A percentile compares a stretch with the other conserved stretches of the same genome.
Conservation (phyloP, 2,113 vertebrate genomes). For the Alaudala cheleensis region DNA sequence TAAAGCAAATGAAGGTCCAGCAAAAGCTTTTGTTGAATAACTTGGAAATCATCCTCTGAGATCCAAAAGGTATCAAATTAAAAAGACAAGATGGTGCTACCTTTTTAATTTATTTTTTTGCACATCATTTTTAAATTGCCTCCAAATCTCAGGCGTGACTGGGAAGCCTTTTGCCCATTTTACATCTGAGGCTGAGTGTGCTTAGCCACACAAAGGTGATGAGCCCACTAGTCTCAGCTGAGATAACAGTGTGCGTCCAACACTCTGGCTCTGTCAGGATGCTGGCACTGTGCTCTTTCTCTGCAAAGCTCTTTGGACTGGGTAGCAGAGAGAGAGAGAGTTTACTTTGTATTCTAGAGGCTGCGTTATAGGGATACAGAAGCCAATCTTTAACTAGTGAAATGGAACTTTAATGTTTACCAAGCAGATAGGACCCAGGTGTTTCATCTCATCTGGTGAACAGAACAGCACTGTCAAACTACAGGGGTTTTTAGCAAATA, state of each 20-base stretch:
- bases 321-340: neutral
- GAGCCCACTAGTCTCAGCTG: neutral
- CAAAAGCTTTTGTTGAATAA: conserved; percentile 48
- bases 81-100: neutral
- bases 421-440: conserved; percentile 76
- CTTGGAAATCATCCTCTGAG: conserved; percentile 17
- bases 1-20: conserved; percentile 46
- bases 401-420: conserved; percentile 80
- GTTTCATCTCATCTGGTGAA: conserved; percentile 65
- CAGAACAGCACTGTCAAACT: conserved; percentile 49
- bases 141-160: neutral
- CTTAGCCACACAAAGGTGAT: neutral
- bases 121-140: neutral
- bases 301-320: conserved; percentile 7
- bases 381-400: conserved; percentile 76
- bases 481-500: conserved; percentile 42
- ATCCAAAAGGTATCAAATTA: neutral
- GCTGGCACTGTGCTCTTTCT: neutral
- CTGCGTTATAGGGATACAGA: conserved; percentile 54
- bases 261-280: neutral
- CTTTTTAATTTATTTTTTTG: neutral
- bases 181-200: neutral
- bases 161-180: neutral
- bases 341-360: conserved; percentile 68
- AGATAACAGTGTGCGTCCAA: neutral